These are phyloP conservation scores for Laothoe populi DNA, from an alignment of 2,888 invertebrate species.

Conservation along the genomic window DNA sequence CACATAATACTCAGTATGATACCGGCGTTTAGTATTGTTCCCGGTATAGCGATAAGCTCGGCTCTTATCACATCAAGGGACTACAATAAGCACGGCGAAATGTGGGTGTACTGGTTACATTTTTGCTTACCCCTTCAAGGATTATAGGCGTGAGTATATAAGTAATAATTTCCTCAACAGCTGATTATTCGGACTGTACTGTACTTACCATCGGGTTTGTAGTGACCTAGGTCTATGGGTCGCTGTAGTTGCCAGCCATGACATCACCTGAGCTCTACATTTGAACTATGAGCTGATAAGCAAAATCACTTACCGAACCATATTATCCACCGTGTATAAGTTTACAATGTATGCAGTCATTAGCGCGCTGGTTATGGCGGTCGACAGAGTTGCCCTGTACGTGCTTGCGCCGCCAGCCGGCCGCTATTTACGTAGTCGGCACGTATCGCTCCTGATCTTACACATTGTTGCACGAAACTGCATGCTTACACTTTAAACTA, in stretches of 20 bases:
- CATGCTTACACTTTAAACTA: constrained; percentile 10
- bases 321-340: constrained; percentile 10
- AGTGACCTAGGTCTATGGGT: background rate
- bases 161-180: too few relatives aligned
- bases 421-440: constrained; percentile 26
- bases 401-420: constrained; percentile 21
- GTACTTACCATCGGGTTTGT: too few relatives aligned
- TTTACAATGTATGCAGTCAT: constrained; percentile 33
- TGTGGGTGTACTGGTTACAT: too few relatives aligned
- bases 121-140: too few relatives aligned
- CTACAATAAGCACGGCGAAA: too few relatives aligned
- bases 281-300: constrained; percentile 22
- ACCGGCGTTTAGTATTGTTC: too few relatives aligned
- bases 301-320: constrained; percentile 1
- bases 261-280: constrained; percentile 7
- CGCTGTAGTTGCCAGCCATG: background rate
- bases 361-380: constrained; percentile 19
- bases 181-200: too few relatives aligned
- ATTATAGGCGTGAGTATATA: too few relatives aligned
- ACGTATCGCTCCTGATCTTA: constrained; percentile 32
- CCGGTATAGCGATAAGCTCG: too few relatives aligned
- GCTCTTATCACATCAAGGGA: too few relatives aligned
- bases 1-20: too few relatives aligned
- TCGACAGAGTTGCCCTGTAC: constrained; percentile 21
- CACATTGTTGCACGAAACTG: constrained; percentile 29